Evolutionary conservation across 2,113 vertebrate genomes (phyloP), one percentile per base, ranked within the genome.

Genomic region (Rostratula benghalensis): DNA sequence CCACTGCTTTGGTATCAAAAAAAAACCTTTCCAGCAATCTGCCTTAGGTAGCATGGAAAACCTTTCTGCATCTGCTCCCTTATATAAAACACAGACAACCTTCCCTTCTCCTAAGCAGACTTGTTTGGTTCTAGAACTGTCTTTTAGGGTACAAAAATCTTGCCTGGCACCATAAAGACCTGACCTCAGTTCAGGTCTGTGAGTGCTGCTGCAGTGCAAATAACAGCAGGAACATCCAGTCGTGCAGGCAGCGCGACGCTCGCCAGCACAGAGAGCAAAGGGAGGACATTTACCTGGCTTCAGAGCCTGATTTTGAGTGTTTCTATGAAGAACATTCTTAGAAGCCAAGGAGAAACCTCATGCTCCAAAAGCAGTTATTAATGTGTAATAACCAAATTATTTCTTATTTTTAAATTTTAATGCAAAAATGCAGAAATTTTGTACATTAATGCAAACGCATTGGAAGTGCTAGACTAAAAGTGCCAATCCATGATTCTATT

Each of bases 211-310:
- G 63, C 22, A 17, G 25, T 6, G 7, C 50, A 24, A 11, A 21
- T 4, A 28, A 1, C 27, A 9, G 3, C 7, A 3, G 2, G 4
- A 18, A 10, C 18, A 3, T 10, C 33, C 48, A 18, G 53, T 46
- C 31, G 0, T 6, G 39, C 75, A 4, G 48, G 83, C 41, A 4
- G 4, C 1, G 15, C 30, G 6, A 1, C 1, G 1, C 50, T 59
- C 0, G 0, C 45, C 18, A 9, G 22, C 63, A 1, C 4, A 2
- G n/a, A 8, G 39, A 24, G 37, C 3, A 1, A 20, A 65, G 63
- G 37, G 61, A 57, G 56, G 25, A 13, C 6, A 1, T 24, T 39
- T 22, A 11, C 64, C 57, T 43, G 37, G 30, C 65, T 35, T 45
- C 48, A 83, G 43, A 68, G 41, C 21, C 74, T 71, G 57, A 8